Evolutionary conservation across 1,140 invertebrate genomes (phyloP).

Genomic region (Chironomus striatipennis): DNA sequence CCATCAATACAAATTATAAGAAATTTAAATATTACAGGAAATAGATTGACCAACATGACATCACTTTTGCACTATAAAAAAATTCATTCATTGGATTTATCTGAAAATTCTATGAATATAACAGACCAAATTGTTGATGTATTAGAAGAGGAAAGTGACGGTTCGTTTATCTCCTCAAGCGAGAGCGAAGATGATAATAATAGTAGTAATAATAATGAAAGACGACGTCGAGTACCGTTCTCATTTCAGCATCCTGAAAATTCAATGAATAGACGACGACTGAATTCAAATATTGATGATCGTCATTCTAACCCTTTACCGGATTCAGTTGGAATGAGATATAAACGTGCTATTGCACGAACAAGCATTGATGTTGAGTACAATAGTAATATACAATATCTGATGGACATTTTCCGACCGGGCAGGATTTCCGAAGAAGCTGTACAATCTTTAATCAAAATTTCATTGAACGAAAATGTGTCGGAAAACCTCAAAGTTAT

Average conservation of each 20-base stretch:
- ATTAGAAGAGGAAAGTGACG: too few relatives aligned
- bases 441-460: slow-evolving; percentile 17
- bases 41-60: neutral
- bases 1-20: neutral
- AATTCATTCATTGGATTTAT: slow-evolving; percentile 4
- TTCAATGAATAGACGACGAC: neutral
- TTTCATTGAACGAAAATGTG: neutral
- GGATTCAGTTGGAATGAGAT: neutral
- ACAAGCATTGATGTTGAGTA: neutral
- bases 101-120: neutral
- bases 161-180: neutral
- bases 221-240: neutral
- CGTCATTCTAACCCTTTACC: neutral
- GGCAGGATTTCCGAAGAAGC: slow-evolving; percentile 18
- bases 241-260: neutral
- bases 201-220: neutral
- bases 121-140: too few relatives aligned
- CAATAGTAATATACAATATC: neutral
- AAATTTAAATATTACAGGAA: neutral
- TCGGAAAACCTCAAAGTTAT: neutral
- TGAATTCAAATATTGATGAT: neutral
- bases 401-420: slow-evolving; percentile 20
- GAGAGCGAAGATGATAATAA: neutral
- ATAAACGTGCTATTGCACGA: slow-evolving; percentile 11
- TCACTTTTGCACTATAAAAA: neutral